Percentiles rank a stretch among this genome's conserved stretches.
Conservation (phyloP, 2,888 invertebrate species). For the Kryphioiulus occultus region DNA sequence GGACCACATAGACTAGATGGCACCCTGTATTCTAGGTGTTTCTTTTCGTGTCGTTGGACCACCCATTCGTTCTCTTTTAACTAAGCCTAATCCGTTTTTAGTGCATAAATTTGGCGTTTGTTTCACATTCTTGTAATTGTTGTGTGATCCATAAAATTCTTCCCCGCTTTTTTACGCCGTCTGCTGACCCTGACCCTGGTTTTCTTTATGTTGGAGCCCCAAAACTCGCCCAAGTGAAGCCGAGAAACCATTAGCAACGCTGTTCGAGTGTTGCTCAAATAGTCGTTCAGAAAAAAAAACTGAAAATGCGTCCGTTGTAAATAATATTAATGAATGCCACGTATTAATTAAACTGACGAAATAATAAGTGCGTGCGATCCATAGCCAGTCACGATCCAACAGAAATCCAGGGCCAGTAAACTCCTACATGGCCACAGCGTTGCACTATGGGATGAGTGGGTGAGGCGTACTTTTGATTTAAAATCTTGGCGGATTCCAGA, state of each 20-base stretch:
- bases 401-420: constrained; percentile 33
- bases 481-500: background rate
- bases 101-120: constrained; percentile 20
- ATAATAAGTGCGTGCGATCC: constrained; percentile 42
- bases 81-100: constrained; percentile 35
- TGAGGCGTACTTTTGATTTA: constrained; percentile 22
- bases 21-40: background rate
- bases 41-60: background rate
- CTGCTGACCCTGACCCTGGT: constrained; percentile 42
- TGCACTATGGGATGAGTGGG: constrained; percentile 30
- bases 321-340: constrained; percentile 44
- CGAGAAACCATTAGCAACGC: background rate
- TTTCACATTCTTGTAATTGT: constrained; percentile 31
- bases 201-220: constrained; percentile 8
- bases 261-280: background rate
- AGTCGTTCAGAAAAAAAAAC: background rate
- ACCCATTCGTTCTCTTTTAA: constrained; percentile 31
- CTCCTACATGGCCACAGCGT: background rate
- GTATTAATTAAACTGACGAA: constrained; percentile 46
- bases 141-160: constrained; percentile 26
- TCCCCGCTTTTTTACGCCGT: constrained; percentile 17
- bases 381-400: constrained; percentile 33
- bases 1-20: background rate
- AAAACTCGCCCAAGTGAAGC: background rate
- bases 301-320: constrained; percentile 24